Percentiles rank a stretch among this genome's conserved stretches.
Conservation (phyloP, 2,888 invertebrate genomes). For the Xestia ashworthii region DNA sequence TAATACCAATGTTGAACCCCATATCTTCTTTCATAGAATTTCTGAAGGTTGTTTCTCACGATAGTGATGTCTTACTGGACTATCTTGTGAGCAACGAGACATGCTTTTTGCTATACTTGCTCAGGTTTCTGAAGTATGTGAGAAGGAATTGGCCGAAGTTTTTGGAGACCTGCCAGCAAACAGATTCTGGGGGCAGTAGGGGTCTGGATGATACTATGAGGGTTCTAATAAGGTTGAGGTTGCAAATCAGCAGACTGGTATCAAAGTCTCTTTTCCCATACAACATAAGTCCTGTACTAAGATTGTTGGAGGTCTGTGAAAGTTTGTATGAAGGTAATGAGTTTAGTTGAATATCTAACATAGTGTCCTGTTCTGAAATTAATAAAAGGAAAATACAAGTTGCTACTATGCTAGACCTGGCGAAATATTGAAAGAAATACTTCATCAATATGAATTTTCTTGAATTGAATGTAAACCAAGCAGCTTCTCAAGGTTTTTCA, state of each 20-base stretch:
- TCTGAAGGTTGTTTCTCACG: conserved; percentile 95
- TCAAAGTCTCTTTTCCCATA: conserved; percentile 96
- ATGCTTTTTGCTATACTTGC: conserved; percentile 95
- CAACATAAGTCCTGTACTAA: conserved; percentile 96
- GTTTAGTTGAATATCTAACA: conserved; percentile 91
- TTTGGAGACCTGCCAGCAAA: conserved; percentile 93
- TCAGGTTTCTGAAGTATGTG: conserved; percentile 96
- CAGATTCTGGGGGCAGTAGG: conserved; percentile 89
- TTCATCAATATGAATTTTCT: background rate
- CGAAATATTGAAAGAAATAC: conserved; percentile 12
- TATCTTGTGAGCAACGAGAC: conserved; percentile 97
- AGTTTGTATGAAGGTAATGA: conserved; percentile 96
- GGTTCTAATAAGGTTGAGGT: conserved; percentile 94
- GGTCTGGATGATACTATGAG: conserved; percentile 96
- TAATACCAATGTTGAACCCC: conserved; percentile 96
- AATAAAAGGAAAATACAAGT: conserved; percentile 31
- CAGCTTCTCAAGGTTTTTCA: background rate
- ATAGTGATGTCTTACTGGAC: conserved; percentile 95
- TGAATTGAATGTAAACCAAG: background rate
- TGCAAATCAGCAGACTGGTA: conserved; percentile 95
- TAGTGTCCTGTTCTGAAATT: conserved; percentile 32
- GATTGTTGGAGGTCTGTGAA: conserved; percentile 95
- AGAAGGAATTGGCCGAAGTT: conserved; percentile 96
- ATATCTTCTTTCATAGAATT: conserved; percentile 97
- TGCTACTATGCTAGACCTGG: conserved; percentile 30